phyloP scores from a whole-genome alignment of 2,888 invertebrate genomes.

The Eretmocerus hayati region DNA sequence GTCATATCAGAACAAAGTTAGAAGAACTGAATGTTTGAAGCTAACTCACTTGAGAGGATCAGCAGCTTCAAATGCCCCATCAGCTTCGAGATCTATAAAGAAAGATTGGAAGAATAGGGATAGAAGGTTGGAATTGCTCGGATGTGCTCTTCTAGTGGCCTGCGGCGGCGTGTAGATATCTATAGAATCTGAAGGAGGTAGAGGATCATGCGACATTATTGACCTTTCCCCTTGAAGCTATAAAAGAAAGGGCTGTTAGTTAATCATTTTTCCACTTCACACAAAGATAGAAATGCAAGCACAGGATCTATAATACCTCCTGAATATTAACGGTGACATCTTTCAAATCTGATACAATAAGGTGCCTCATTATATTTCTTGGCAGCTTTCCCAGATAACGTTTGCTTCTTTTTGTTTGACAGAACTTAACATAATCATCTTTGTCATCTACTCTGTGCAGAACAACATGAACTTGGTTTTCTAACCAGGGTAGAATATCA shows the following conservation, averaged over 20 bases:
- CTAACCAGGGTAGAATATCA: constrained; percentile 69
- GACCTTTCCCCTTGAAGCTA: constrained; percentile 50
- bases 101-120: constrained; percentile 59
- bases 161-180: constrained; percentile 60
- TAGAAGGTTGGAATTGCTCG: constrained; percentile 37
- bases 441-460: constrained; percentile 58
- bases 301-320: constrained; percentile 46
- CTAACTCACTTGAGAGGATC: constrained; percentile 14
- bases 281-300: neutral
- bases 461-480: constrained; percentile 61
- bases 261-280: constrained; percentile 19
- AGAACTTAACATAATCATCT: constrained; percentile 57
- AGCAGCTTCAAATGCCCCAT: constrained; percentile 24
- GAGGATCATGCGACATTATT: constrained; percentile 70
- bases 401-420: constrained; percentile 54
- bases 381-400: constrained; percentile 60
- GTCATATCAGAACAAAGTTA: too few species aligned
- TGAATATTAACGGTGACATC: constrained; percentile 56
- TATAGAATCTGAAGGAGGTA: constrained; percentile 70
- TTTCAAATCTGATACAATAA: constrained; percentile 64
- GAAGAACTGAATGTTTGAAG: too few species aligned
- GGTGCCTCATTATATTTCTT: constrained; percentile 61
- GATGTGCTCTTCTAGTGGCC: constrained; percentile 26
- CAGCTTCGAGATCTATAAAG: constrained; percentile 58
- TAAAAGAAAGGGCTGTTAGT: constrained; percentile 43